phyloP scores from a whole-genome alignment of 1,140 invertebrate species.

The Drosophila nikananu region DNA sequence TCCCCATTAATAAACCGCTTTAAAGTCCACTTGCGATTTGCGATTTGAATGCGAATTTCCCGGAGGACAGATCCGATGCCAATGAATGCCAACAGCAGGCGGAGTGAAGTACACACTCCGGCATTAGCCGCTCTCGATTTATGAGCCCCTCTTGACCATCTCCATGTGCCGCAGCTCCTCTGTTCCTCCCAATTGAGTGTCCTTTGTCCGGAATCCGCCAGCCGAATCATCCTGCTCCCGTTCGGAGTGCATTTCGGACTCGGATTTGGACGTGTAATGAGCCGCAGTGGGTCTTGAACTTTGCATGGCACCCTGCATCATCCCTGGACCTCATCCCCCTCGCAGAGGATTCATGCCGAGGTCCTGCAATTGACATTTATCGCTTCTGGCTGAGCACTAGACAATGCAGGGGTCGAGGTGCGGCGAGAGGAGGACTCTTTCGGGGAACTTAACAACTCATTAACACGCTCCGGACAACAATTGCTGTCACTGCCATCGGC shows the following conservation, averaged over 20 bases:
- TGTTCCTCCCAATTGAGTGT: constrained; percentile 41
- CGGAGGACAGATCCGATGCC: constrained; percentile 23
- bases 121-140: constrained; percentile 70
- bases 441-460: constrained; percentile 75
- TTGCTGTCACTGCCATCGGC: constrained; percentile 48
- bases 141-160: constrained; percentile 64
- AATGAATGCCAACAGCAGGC: constrained; percentile 69
- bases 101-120: constrained; percentile 56
- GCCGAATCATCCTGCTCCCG: constrained; percentile 14
- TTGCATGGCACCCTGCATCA: constrained; percentile 26
- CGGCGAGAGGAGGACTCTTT: constrained; percentile 34
- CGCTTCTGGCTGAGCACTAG: constrained; percentile 57
- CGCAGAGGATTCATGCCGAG: constrained; percentile 26
- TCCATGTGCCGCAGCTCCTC: constrained; percentile 1
- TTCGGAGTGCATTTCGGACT: constrained; percentile 16
- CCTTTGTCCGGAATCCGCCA: constrained; percentile 22
- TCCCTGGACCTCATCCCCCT: constrained; percentile 2
- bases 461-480: constrained; percentile 73
- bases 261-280: constrained; percentile 47
- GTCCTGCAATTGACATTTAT: constrained; percentile 78
- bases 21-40: constrained; percentile 49
- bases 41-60: constrained; percentile 56
- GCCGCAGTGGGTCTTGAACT: constrained; percentile 50
- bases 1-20: constrained; percentile 31
- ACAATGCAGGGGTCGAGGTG: constrained; percentile 37